phyloP scores from a whole-genome alignment of 1,140 invertebrate genomes.

The Adelges cooleyi region DNA sequence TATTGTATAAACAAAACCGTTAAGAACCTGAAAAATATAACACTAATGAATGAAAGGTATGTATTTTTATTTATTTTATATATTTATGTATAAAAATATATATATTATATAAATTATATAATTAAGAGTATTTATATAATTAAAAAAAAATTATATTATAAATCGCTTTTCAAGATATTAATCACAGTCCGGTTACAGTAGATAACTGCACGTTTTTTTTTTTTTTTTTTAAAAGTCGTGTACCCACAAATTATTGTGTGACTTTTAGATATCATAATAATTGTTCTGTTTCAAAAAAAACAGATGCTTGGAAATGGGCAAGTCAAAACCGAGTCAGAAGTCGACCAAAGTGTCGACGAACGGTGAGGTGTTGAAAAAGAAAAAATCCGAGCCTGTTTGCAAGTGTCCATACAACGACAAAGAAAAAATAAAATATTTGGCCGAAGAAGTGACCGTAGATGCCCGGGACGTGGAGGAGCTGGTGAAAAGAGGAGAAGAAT shows the following conservation, averaged over 20 bases:
- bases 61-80: conserved; percentile 7
- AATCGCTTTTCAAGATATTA: no score
- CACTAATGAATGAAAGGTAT: conserved; percentile 81
- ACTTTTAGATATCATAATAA: not conserved
- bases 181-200: no score
- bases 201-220: conserved; percentile 27
- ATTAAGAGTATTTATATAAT: no score
- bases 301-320: conserved; percentile 71
- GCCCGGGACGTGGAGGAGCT: conserved; percentile 84
- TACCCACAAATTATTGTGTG: not conserved
- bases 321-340: conserved; percentile 53
- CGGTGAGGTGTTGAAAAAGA: conserved; percentile 51
- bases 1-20: conserved; percentile 84
- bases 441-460: conserved; percentile 52
- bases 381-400: conserved; percentile 42
- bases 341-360: conserved; percentile 45
- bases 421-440: conserved; percentile 51
- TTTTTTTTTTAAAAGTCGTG: no score
- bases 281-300: conserved; percentile 7
- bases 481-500: conserved; percentile 51
- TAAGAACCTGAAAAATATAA: conserved; percentile 57
- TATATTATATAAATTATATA: conserved; percentile 12
- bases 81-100: conserved; percentile 10
- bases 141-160: no score
- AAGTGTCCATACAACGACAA: conserved; percentile 57